phyloP scores from a whole-genome alignment of 2,113 vertebrate genomes.

The Cyphomyrus discorhynchus region DNA sequence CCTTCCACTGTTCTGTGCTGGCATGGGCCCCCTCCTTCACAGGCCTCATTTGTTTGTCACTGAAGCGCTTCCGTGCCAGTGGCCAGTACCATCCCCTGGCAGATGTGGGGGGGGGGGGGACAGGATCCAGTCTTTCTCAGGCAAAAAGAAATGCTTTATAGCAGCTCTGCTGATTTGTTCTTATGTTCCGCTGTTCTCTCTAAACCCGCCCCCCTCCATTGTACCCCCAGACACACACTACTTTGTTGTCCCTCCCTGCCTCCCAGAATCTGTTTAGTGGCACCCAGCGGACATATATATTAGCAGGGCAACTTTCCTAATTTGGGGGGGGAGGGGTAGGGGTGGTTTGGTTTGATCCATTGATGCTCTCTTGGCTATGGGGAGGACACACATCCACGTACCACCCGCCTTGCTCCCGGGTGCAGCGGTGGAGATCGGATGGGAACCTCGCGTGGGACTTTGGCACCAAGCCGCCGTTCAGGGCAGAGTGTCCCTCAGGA shows the following conservation, averaged over 20 bases:
- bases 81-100: not conserved
- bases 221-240: slow-evolving; percentile 32
- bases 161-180: not conserved
- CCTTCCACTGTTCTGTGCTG: not conserved
- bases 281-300: slow-evolving; percentile 29
- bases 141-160: not conserved
- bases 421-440: not conserved
- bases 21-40: not conserved
- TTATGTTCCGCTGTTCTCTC: slow-evolving; percentile 10
- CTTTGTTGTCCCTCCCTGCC: slow-evolving; percentile 32
- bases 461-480: not conserved
- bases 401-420: not conserved
- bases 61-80: not conserved
- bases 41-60: not conserved
- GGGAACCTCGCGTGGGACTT: not conserved
- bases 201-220: slow-evolving; percentile 14
- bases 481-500: not conserved
- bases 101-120: not conserved
- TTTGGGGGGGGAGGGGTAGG: not conserved
- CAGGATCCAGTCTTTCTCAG: slow-evolving; percentile 7
- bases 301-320: not conserved
- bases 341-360: not conserved
- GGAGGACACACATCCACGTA: not conserved
- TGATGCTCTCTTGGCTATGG: not conserved
- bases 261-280: slow-evolving; percentile 25